These are phyloP conservation scores for Gambusia affinis DNA, from an alignment of 2,113 vertebrate species.

Conservation along the genomic window DNA sequence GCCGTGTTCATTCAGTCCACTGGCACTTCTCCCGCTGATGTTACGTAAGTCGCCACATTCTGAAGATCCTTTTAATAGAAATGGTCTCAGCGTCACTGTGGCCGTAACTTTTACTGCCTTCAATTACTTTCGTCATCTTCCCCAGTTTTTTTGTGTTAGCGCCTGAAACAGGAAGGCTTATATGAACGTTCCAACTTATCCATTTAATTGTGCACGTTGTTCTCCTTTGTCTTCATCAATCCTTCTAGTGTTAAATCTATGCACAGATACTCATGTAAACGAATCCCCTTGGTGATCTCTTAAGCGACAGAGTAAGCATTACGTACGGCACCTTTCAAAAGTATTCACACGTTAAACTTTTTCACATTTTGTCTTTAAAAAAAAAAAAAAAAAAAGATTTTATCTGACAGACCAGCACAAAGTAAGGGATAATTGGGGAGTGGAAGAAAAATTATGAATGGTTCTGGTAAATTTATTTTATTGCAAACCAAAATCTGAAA, in stretches of 20 bases:
- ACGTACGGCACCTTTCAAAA: conserved; percentile 6
- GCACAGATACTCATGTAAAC: conserved; percentile 30
- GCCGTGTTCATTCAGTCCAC: conserved; percentile 6
- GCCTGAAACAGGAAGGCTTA: not conserved
- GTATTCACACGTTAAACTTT: not conserved
- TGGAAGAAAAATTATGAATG: not conserved
- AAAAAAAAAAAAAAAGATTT: not conserved
- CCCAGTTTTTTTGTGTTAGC: not conserved
- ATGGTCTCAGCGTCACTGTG: not conserved
- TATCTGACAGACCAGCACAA: not conserved
- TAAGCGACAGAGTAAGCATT: not conserved
- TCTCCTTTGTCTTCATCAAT: conserved; percentile 8
- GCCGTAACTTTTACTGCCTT: not conserved
- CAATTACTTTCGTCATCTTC: not conserved
- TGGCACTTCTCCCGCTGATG: conserved; percentile 22
- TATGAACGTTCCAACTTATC: not conserved
- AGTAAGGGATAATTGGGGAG: not conserved
- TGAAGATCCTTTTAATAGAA: not conserved
- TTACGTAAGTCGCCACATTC: not conserved
- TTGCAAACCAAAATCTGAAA: not conserved
- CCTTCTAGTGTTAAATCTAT: conserved; percentile 45
- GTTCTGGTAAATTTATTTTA: not conserved
- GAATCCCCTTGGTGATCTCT: not conserved
- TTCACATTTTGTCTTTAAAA: not conserved
- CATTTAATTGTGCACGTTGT: too few relatives aligned